Evolutionary conservation across 2,888 invertebrate genomes (phyloP).

Genomic region (Callimorpha dominula): DNA sequence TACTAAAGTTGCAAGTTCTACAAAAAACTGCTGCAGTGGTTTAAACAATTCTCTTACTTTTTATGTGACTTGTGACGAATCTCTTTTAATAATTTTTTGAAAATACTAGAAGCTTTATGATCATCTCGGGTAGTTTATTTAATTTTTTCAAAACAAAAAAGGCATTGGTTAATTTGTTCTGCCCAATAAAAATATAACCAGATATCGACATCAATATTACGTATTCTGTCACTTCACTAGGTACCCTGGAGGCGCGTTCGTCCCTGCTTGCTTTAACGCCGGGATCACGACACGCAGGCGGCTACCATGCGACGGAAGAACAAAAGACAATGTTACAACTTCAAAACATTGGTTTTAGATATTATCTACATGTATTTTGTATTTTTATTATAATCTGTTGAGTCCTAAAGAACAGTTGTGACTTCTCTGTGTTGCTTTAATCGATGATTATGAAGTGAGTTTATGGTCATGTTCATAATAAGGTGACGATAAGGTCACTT

Average conservation of each 20-base stretch:
- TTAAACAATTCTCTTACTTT: no score
- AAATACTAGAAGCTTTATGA: no score
- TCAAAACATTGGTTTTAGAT: neutral
- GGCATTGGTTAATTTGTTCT: neutral
- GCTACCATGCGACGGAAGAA: slow-evolving; percentile 35
- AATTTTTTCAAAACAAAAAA: no score
- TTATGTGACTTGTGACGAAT: no score
- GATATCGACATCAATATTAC: slow-evolving; percentile 12
- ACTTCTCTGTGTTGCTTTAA: neutral
- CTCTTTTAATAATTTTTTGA: no score
- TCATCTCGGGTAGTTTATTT: no score
- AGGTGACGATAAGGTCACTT: no score
- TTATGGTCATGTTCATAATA: no score
- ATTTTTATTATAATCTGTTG: neutral
- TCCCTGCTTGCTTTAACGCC: slow-evolving; percentile 39
- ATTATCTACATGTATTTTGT: neutral
- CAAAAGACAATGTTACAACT: slow-evolving; percentile 11
- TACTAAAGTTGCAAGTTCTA: no score
- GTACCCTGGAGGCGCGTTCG: slow-evolving; percentile 26
- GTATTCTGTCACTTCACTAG: slow-evolving; percentile 1
- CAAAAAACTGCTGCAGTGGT: no score
- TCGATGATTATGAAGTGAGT: no score
- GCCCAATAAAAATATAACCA: neutral
- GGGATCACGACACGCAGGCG: slow-evolving; percentile 45
- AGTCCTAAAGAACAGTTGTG: neutral